A percentile compares a stretch with the other conserved stretches of the same genome.
Conservation (phyloP, 2,797 vertebrate species). For the Eulemur mongoz region DNA sequence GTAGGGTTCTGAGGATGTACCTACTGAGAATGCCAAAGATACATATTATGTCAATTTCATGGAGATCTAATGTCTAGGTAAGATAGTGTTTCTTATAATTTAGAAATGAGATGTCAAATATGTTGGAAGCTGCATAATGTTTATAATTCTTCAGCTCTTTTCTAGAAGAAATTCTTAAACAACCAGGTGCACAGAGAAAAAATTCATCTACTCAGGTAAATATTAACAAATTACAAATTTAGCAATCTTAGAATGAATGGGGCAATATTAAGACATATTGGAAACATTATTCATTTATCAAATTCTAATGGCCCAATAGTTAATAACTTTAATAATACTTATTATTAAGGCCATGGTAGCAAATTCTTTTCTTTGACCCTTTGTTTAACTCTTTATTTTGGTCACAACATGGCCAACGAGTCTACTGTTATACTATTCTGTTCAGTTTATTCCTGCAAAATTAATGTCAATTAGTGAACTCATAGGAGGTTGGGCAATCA, state of each 20-base stretch:
- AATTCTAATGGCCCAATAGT: slow-evolving; percentile 10
- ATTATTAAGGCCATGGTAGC: not conserved
- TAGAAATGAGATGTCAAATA: not conserved
- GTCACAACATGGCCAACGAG: not conserved
- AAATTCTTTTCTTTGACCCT: slow-evolving; percentile 16
- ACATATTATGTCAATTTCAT: not conserved
- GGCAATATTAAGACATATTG: not conserved
- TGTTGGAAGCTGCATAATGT: not conserved
- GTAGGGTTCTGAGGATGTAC: not conserved
- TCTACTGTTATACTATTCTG: not conserved
- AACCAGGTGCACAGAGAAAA: not conserved
- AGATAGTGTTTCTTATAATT: not conserved
- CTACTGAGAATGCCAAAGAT: not conserved
- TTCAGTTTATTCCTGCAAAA: slow-evolving; percentile 36
- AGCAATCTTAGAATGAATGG: not conserved
- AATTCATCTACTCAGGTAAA: not conserved
- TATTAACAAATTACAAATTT: not conserved
- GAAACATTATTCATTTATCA: not conserved
- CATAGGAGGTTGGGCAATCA: not conserved
- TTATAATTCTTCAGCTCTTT: not conserved
- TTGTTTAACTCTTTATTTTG: slow-evolving; percentile 44
- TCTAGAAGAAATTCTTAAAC: slow-evolving; percentile 34
- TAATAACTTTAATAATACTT: not conserved
- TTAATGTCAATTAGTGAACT: slow-evolving; percentile 40
- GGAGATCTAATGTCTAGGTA: not conserved